These are phyloP conservation scores for Boulengeromyrus knoepffleri DNA, from an alignment of 2,113 vertebrate species.

Conservation along the genomic window DNA sequence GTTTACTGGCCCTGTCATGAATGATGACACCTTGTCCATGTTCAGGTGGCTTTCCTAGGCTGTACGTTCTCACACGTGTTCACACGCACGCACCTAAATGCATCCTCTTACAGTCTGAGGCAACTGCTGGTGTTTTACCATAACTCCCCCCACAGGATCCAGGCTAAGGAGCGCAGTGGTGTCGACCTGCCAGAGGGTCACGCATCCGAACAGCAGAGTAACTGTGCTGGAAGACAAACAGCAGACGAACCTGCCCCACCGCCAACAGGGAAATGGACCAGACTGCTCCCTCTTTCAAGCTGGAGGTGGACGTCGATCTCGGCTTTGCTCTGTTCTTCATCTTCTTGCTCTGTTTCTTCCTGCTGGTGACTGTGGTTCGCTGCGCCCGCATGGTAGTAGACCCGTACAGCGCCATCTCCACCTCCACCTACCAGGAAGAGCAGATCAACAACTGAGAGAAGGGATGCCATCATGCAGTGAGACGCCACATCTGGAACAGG, in stretches of 20 bases:
- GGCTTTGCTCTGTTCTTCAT: conserved; percentile 68
- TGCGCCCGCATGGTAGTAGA: conserved; percentile 65
- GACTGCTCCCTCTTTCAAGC: not conserved
- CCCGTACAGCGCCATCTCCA: conserved; percentile 60
- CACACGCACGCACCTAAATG: not conserved
- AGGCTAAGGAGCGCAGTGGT: not conserved
- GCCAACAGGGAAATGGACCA: conserved; percentile 43
- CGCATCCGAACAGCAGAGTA: not conserved
- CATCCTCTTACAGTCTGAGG: not conserved
- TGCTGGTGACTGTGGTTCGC: conserved; percentile 59
- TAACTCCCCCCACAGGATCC: not conserved
- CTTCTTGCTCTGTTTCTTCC: conserved; percentile 61
- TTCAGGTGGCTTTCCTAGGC: not conserved
- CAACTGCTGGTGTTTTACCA: not conserved
- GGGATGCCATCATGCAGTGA: not conserved
- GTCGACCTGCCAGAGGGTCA: not conserved
- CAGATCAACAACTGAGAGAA: conserved; percentile 42
- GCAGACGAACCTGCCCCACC: not conserved
- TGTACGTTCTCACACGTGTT: not conserved
- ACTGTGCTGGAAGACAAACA: not conserved
- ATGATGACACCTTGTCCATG: not conserved
- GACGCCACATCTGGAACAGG: not conserved
- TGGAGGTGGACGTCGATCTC: conserved; percentile 61
- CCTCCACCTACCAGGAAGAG: conserved; percentile 57
- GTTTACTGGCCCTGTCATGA: not conserved